A percentile compares a stretch with the other conserved stretches of the same genome.
These are phyloP conservation scores for Drosophila vallismaia DNA, from an alignment of 2,888 invertebrate species.

Conservation along the genomic window DNA sequence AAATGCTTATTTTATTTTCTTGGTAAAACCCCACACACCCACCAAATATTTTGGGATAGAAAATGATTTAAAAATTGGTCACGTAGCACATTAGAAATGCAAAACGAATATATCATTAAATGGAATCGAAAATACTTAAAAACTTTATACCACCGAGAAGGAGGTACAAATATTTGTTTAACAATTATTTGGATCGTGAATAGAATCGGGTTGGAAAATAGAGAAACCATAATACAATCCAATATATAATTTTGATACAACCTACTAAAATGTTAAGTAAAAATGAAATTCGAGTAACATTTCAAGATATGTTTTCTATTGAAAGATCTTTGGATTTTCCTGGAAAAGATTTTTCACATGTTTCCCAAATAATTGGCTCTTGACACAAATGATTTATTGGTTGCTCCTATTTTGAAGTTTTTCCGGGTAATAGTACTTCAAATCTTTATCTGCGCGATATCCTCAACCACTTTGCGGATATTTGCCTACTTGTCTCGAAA, in stretches of 20 bases:
- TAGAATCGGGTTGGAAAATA: conserved; percentile 2
- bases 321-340: background rate
- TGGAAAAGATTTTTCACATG: background rate
- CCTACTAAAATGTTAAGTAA: background rate
- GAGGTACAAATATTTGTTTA: background rate
- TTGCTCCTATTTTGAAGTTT: background rate
- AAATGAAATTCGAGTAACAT: background rate
- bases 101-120: conserved; percentile 5
- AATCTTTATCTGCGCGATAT: conserved; percentile 84
- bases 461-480: conserved; percentile 54
- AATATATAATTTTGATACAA: background rate
- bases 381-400: conserved; percentile 1
- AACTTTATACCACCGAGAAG: background rate
- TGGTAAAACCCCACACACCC: background rate
- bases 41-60: background rate
- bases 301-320: background rate
- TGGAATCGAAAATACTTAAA: background rate
- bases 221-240: background rate
- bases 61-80: background rate
- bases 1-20: background rate
- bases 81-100: conserved; percentile 4
- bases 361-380: background rate
- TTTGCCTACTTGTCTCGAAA: conserved; percentile 76
- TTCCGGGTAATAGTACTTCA: conserved; percentile 48
- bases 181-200: background rate